Percentiles rank a stretch among this genome's conserved stretches.
Conservation (phyloP, 1,140 invertebrate species). For the Coenobita brevimanus region DNA sequence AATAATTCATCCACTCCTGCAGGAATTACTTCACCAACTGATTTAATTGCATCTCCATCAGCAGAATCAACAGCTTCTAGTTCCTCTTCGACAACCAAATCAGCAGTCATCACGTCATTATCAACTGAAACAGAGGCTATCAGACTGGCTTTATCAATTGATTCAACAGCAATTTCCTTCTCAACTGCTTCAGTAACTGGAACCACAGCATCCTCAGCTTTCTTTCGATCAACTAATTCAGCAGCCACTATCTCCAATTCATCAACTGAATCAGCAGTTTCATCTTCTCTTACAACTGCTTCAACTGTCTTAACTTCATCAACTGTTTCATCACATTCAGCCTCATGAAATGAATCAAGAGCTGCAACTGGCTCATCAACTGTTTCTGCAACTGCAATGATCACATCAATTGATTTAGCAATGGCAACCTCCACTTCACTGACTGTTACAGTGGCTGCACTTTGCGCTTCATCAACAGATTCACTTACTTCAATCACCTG, state of each 20-base stretch:
- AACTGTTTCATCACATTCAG: background rate
- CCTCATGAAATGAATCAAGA: no score
- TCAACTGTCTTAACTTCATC: background rate
- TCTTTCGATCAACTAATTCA: background rate
- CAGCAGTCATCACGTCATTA: background rate
- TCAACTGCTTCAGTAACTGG: background rate
- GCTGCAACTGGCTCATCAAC: background rate
- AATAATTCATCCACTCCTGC: background rate
- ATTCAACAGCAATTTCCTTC: background rate
- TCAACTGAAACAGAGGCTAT: no score
- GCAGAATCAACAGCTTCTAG: background rate
- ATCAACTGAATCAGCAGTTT: no score
- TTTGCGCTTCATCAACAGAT: no score
- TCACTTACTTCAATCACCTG: no score
- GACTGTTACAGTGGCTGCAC: no score
- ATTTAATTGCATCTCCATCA: background rate
- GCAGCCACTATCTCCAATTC: background rate
- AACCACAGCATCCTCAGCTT: no score
- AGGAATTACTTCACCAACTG: background rate
- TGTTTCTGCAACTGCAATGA: no score
- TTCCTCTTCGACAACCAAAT: background rate
- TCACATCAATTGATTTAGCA: no score
- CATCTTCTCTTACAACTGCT: conserved; percentile 2
- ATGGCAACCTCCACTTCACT: no score
- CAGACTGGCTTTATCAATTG: background rate